Evolutionary conservation across 2,113 vertebrate species (phyloP), one percentile per base, ranked within the genome.

Genomic region (Corythaixoides concolor): DNA sequence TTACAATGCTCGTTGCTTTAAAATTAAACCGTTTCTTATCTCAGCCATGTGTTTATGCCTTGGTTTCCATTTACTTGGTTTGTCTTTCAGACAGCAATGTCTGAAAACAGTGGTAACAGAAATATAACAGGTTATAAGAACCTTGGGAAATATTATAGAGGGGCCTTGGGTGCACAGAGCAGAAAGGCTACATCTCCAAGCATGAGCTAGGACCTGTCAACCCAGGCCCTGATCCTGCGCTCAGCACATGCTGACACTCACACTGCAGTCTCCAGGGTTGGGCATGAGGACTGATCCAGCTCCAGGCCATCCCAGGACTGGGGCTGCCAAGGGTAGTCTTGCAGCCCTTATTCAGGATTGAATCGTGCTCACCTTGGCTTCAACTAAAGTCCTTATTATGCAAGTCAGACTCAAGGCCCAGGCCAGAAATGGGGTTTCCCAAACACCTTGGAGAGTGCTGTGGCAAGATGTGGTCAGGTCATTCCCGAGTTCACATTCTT

Each of bases 21-120:
- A 96, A 94, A 88, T 80, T n/a, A 74, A 87, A 81, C 66, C 39
- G 19, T 11, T 90, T 68, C 58, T 87, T 88, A 66, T 89, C 52
- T 93, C 86, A 73, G 67, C 66, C 78, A 66, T 2, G 43, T 35
- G 37, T 59, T 67, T 92, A 5, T 14, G 15, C 35, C 86, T 64
- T 66, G 47, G 15, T 84, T 95, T 80, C 55, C 59, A 70, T 59
- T 83, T 30, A 19, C 66, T 35, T 10, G 4, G 43, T 47, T 55
- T 33, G 45, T 33, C 84, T 67, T 91, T 79, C 85, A 15, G 47
- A 59, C 50, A 73, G n/a, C 8, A 28, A 79, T 17, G 77, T 43
- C 81, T 59, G 64, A 79, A 76, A 85, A 88, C 39, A 60, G 66
- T 0, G 11, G 70, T n/a, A 70, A 87, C 39, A 76, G 41, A 68